Base-by-base conservation (phyloP, 2,888 invertebrate species). In the Esperia sulphurella region DNA sequence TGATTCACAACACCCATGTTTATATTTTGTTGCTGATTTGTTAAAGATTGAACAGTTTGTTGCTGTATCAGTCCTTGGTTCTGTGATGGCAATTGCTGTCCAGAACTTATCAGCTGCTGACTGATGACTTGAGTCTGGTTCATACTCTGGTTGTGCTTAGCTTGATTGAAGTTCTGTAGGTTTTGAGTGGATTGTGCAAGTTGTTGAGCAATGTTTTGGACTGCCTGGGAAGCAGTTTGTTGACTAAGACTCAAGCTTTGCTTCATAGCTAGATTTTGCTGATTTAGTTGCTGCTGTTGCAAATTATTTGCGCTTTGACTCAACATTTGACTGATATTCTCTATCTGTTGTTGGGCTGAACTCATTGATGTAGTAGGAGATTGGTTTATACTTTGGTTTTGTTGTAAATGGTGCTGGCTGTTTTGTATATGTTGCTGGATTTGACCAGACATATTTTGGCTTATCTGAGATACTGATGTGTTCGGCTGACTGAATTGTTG, bases 271-370 rank as follows among this genome's bases (percentile, higher is more conserved):
- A 88, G 64, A 48, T 81, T 88, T 47, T 89, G 88, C 49, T 87
- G 86, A 53, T 79, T 83, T 9, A 84, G 53, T 54, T 89, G 90
- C 46, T 82, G 76, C 50, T 85, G 90, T 54, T 88, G 87, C 41
- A 90, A 62, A 50, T 86, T 88, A 54, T 87, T 88, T 10, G 88
- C 87, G 66, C 87, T 88, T 50, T 89, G 89, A 59, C 89, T 89
- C 31, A 89, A 62, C 88, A 89, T 88, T 59, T 93, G 93, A 40
- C 90, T 90, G 14, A 92, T 92, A 41, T 92, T 86, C 59, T 92
- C 92, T 68, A 92, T 92, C 57, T 92, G 90, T 57, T 92, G 92
- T 57, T 88, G 88, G 13, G 92, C 92, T 40, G 92, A 92, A 45
- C 86, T 92, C 71, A 92, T 90, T 35, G 91, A 76, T 13, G 82